Conservation (phyloP, 2,888 invertebrate genomes). For the Myathropa florea region DNA sequence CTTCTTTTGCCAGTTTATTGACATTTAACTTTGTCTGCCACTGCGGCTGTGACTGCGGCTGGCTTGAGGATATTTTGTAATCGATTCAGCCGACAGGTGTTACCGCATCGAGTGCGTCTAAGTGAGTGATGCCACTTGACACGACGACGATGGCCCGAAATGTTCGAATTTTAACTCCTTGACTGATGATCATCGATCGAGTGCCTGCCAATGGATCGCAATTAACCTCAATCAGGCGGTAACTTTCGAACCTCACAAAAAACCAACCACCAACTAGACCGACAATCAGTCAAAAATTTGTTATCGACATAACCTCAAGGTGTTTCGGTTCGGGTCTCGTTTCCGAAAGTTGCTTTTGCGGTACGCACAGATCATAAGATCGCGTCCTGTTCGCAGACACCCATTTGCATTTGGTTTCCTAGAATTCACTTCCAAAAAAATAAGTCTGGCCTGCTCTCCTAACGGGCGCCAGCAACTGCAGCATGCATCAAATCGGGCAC, state of each 20-base stretch:
- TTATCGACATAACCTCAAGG: constrained; percentile 38
- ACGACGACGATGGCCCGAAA: background rate
- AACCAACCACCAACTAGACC: background rate
- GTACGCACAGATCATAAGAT: constrained; percentile 40
- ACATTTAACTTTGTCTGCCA: constrained; percentile 43
- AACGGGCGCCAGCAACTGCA: constrained; percentile 41
- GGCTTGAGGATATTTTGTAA: constrained; percentile 34
- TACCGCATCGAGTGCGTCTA: background rate
- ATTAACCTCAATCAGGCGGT: constrained; percentile 24
- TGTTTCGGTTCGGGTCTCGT: constrained; percentile 21
- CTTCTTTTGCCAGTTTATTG: constrained; percentile 23
- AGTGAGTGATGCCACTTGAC: constrained; percentile 13
- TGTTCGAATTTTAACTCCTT: background rate
- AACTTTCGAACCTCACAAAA: constrained; percentile 12
- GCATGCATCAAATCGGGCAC: background rate
- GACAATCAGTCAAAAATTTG: constrained; percentile 1
- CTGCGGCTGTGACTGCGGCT: background rate
- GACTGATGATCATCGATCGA: constrained; percentile 9
- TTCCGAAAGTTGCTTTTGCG: constrained; percentile 66
- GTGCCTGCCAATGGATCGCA: constrained; percentile 1
- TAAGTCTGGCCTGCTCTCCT: constrained; percentile 9
- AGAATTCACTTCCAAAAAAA: constrained; percentile 55
- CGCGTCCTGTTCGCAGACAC: background rate
- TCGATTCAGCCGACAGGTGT: background rate
- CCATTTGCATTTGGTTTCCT: constrained; percentile 64